Conservation (phyloP, 1,140 invertebrate genomes). For the Drosophila ficusphila region DNA sequence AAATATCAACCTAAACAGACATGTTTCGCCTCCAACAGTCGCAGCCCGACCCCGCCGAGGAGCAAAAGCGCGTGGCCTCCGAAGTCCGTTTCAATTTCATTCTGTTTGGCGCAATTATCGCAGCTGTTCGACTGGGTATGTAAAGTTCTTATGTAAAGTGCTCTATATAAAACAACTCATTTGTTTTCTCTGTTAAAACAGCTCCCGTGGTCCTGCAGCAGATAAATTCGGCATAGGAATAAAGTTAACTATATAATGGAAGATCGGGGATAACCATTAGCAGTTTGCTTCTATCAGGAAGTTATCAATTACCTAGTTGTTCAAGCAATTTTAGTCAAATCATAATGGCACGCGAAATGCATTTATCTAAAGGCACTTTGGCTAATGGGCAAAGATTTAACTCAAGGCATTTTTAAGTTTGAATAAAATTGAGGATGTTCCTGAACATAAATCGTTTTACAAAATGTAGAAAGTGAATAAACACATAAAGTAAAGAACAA, state of each 20-base stretch:
- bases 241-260: not conserved
- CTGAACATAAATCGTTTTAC: not conserved
- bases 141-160: conserved; percentile 57
- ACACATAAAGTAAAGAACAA: no score
- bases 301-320: conserved; percentile 14
- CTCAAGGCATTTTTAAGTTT: conserved; percentile 5
- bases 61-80: conserved; percentile 66
- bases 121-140: conserved; percentile 69
- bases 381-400: conserved; percentile 5
- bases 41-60: conserved; percentile 81
- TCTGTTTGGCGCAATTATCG: conserved; percentile 60
- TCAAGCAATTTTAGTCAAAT: conserved; percentile 6
- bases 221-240: conserved; percentile 50
- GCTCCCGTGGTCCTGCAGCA: conserved; percentile 63
- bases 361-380: conserved; percentile 55
- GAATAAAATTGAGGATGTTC: not conserved
- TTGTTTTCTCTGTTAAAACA: conserved; percentile 12
- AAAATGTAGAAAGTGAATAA: conserved; percentile 8
- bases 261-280: not conserved
- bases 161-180: not conserved
- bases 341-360: conserved; percentile 35
- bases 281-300: not conserved
- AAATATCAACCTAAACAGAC: not conserved
- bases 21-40: conserved; percentile 81
- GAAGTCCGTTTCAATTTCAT: conserved; percentile 76